These are phyloP conservation scores for Alviniconcha strummeri DNA, from an alignment of 2,888 invertebrate species.

Conservation along the genomic window DNA sequence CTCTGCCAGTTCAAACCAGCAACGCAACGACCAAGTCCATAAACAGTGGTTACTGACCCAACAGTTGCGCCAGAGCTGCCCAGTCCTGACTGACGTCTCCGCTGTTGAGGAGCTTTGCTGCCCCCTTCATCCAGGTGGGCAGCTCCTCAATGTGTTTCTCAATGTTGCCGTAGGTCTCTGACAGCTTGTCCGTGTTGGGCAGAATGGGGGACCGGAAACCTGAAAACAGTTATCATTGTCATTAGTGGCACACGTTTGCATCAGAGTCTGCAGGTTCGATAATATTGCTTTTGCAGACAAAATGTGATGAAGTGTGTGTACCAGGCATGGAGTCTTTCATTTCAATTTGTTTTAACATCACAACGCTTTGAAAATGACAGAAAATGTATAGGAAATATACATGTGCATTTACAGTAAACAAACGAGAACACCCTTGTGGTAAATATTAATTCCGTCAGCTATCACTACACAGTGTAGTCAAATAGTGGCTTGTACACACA, in stretches of 20 bases:
- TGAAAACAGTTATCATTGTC: constrained; percentile 19
- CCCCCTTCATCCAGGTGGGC: constrained; percentile 72
- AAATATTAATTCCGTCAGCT: too few relatives aligned
- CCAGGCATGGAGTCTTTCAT: neutral
- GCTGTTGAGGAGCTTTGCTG: constrained; percentile 73
- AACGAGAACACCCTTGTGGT: too few relatives aligned
- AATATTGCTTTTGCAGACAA: too few relatives aligned
- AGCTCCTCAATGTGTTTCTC: constrained; percentile 65
- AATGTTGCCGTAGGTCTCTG: constrained; percentile 61
- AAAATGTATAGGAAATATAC: too few relatives aligned
- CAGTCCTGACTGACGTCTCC: constrained; percentile 72
- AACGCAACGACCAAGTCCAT: too few relatives aligned
- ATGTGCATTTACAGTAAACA: too few relatives aligned
- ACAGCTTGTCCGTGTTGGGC: constrained; percentile 49
- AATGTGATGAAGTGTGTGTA: neutral
- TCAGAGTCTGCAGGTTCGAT: too few relatives aligned
- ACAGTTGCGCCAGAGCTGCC: constrained; percentile 69
- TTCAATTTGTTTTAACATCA: neutral
- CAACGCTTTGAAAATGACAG: too few relatives aligned
- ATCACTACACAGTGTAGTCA: too few relatives aligned
- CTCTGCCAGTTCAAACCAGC: too few relatives aligned
- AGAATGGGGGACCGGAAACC: constrained; percentile 61
- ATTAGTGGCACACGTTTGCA: too few relatives aligned
- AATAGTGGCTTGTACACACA: too few relatives aligned
- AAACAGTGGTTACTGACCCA: constrained; percentile 56